These are phyloP conservation scores for Sparidentex hasta DNA, from an alignment of 2,797 vertebrate genomes.

Conservation along the genomic window DNA sequence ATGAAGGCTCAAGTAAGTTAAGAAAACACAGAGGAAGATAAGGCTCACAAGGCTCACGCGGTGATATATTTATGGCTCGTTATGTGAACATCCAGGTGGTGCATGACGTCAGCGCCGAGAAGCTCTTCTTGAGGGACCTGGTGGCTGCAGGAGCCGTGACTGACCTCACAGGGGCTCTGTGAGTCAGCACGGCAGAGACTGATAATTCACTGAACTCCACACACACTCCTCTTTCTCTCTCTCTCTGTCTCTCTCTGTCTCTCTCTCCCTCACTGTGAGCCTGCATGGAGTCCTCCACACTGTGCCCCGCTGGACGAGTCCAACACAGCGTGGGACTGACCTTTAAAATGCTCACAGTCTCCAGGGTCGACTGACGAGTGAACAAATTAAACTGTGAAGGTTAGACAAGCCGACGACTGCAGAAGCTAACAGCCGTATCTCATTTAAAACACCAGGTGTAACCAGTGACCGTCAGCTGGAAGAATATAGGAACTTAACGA, in stretches of 20 bases:
- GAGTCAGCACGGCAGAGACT: conserved; percentile 37
- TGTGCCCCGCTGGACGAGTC: conserved; percentile 11
- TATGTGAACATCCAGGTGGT: conserved; percentile 77
- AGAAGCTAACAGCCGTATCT: neutral
- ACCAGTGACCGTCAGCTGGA: conserved; percentile 1
- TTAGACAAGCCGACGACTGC: conserved; percentile 7
- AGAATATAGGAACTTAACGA: conserved; percentile 5
- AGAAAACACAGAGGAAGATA: too few relatives aligned
- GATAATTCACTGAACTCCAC: conserved; percentile 28
- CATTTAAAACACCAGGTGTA: conserved; percentile 19
- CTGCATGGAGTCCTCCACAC: neutral
- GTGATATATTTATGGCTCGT: neutral
- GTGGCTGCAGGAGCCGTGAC: conserved; percentile 80
- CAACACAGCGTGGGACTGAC: conserved; percentile 39
- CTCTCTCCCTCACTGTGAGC: neutral
- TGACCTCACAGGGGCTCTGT: conserved; percentile 87
- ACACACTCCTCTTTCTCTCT: conserved; percentile 29
- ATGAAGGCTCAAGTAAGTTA: conserved; percentile 81
- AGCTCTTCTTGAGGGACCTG: conserved; percentile 84
- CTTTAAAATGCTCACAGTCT: conserved; percentile 51
- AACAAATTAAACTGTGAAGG: conserved; percentile 38
- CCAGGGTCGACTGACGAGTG: conserved; percentile 20
- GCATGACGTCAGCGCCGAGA: conserved; percentile 86
- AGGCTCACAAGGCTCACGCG: neutral
- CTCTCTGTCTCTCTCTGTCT: too few relatives aligned